Evolutionary conservation across 2,797 vertebrate genomes (phyloP), one percentile per base, ranked within the genome.

Genomic region (Tolypeutes matacus): DNA sequence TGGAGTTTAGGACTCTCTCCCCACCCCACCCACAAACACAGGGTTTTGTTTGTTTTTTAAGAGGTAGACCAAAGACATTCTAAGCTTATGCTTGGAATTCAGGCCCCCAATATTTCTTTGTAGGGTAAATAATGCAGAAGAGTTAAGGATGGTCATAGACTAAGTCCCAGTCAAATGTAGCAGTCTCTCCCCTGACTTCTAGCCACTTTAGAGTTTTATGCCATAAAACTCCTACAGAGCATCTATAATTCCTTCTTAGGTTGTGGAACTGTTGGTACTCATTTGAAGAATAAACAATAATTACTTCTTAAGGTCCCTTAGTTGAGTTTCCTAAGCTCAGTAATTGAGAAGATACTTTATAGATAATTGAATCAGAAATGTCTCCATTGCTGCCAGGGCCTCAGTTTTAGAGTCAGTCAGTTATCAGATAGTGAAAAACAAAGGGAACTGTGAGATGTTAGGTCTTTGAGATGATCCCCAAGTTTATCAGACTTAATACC

Each of bases 321-420:
- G 70, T 7, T 73, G 15, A 65, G 4, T 76, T 95, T 91, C 87
- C 65, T 93, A 73, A 93, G 76, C 51, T 73, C 53, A 92, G 46
- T 94, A 88, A n/a, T n/a, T 34, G 46, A 85, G 73, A 94, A 93
- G 36, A 83, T 83, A 20, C 67, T 83, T 70, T 3, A 0, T 69
- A 36, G 92, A 73, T 85, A 94, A 77, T 56, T 49, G 31, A 62
- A 70, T 84, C 92, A 95, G 92, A 95, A 96, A 85, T 65, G 13
- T 95, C 73, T 65, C 75, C 10, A 77, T 34, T 85, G 29, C 73
- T 76, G 1, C 36, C 85, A 53, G 67, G 36, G 12, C 15, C 77
- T 96, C 62, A 84, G n/a, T n/a, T 85, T 49, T 64, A 80, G 75
- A 49, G 18, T 31, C 27, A 49, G 18, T 31, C 27, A 53, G 17